phyloP scores from a whole-genome alignment of 2,797 vertebrate genomes.

The Anisognathus igniventris region DNA sequence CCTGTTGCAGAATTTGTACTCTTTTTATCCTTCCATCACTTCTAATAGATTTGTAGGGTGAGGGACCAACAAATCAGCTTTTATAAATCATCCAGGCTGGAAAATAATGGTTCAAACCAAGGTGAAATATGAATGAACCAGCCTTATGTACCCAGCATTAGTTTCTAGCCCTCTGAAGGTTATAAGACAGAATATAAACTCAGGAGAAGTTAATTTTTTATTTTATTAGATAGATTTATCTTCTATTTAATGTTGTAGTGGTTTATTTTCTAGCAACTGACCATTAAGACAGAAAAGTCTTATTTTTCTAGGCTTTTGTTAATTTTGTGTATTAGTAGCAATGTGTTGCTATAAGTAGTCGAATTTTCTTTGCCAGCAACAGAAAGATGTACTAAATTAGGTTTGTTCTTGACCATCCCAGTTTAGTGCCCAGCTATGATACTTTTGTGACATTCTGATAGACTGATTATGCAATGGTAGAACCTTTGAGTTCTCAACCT shows the following conservation, averaged over 20 bases:
- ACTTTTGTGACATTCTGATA: neutral
- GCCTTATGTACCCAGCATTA: neutral
- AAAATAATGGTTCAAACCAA: neutral
- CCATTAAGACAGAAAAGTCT: neutral
- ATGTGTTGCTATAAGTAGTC: neutral
- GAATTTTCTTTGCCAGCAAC: neutral
- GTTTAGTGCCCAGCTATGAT: neutral
- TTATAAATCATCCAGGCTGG: neutral
- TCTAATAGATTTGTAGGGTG: neutral
- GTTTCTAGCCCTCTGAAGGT: neutral
- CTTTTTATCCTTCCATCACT: neutral
- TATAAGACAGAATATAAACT: neutral
- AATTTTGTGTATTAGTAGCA: neutral
- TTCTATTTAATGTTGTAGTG: neutral
- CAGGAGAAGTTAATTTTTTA: slow-evolving; percentile 13
- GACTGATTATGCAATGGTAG: neutral
- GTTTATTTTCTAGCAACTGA: neutral
- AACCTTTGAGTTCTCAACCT: neutral
- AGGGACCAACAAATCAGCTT: slow-evolving; percentile 17
- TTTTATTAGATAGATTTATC: neutral
- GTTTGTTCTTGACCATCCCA: neutral
- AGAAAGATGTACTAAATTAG: neutral
- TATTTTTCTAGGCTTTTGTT: slow-evolving; percentile 33
- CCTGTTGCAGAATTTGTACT: neutral
- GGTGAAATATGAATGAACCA: neutral